Base-by-base conservation (phyloP, 2,888 invertebrate species). In the Lepidocyrtinus sp. region DNA sequence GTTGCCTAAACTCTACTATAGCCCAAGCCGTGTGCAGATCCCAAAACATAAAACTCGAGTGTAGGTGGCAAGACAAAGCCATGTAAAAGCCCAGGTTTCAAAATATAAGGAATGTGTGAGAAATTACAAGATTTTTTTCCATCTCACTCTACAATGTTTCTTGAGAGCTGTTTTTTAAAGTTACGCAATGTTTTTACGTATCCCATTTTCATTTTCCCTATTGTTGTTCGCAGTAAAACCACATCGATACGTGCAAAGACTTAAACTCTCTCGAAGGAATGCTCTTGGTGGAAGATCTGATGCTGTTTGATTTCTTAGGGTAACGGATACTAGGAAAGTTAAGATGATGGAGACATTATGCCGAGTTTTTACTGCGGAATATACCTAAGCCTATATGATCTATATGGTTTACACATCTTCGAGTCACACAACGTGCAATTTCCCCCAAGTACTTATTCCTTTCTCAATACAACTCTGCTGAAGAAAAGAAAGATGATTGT, bases 191-290 rank as follows among this genome's bases (percentile, higher is more conserved):
- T 50, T 50, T 50, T 50, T 50, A 50, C 50, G 50, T 50, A 50
- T 50, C 50, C 63, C 46, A 46, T 69, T 75, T 75, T 68, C 68
- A 75, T 74, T 75, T 75, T 65, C 68, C 63, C 26, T 36, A 68
- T 68, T 68, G 46, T 62, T 46, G 50, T 46, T 36, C 19, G n/a
- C 15, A 55, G 61, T 50, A 50, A 50, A 50, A 50, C 75, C 75
- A 75, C 75, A 25, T 7, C n/a, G 61, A 45, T 75, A 68, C 75
- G 59, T 67, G 68, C n/a, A 59, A 46, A 62, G 62, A 75, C 68
- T 69, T 50, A 50, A 50, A 50, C 50, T 50, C 50, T 50, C 50
- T 50, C 50, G 50, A 17, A 50, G 50, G 50, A 50, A 50, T 50
- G 50, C 50, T 12, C 2, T 50, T 2, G 2, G n/a, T 7, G 36